Evolutionary conservation across 2,888 invertebrate genomes (phyloP).

Genomic region (Glyphotaelius pellucidus): DNA sequence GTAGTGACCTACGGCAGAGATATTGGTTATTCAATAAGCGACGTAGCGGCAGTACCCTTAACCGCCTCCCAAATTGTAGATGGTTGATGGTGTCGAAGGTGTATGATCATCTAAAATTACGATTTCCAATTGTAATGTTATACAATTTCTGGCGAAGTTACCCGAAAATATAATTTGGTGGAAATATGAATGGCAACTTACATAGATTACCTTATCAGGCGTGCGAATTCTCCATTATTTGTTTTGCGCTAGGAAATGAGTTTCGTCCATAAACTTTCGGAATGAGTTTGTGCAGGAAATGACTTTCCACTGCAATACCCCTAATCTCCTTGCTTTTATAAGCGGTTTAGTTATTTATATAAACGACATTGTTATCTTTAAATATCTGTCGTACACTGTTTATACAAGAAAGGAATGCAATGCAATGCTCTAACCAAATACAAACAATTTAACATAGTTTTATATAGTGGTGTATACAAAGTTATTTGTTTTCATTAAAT

Average conservation of each 20-base stretch:
- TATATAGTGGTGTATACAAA: too few relatives aligned
- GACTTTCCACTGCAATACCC: background rate
- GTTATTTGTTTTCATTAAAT: too few relatives aligned
- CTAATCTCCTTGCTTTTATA: background rate
- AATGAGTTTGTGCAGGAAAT: background rate
- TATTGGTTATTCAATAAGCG: too few relatives aligned
- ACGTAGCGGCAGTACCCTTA: too few relatives aligned
- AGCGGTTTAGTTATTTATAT: background rate
- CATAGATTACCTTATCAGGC: too few relatives aligned
- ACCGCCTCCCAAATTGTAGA: too few relatives aligned
- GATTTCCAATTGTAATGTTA: background rate
- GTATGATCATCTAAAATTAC: background rate
- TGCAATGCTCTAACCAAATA: background rate
- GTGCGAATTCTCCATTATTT: background rate
- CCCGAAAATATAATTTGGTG: background rate
- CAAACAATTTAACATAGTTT: background rate
- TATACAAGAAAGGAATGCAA: background rate
- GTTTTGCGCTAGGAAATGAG: background rate
- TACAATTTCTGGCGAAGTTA: background rate
- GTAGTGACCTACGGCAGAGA: too few relatives aligned
- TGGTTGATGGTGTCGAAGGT: too few relatives aligned
- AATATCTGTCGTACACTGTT: background rate
- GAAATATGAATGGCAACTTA: background rate
- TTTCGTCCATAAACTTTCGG: background rate
- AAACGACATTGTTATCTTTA: background rate